Evolutionary conservation across 2,113 vertebrate genomes (phyloP).

Genomic region (Ceyx melanurus): DNA sequence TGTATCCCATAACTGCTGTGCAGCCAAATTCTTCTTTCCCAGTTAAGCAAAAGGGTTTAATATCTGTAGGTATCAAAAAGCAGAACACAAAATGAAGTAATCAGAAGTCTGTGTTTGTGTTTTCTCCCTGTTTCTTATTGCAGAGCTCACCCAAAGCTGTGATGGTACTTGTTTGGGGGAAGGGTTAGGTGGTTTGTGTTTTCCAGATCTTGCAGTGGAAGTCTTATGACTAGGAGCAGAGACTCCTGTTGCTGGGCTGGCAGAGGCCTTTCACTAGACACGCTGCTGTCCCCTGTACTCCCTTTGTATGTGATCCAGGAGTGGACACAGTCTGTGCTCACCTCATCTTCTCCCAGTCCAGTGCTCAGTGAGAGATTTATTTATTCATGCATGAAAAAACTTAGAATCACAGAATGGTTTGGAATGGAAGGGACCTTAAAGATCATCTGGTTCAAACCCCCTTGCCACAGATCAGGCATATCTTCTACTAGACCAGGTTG

Average conservation of each 20-base stretch:
- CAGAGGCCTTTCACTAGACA: background rate
- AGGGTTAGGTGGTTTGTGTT: background rate
- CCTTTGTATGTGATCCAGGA: rapidly evolving
- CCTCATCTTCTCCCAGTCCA: background rate
- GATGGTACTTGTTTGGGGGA: background rate
- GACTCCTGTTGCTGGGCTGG: background rate
- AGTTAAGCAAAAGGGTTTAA: background rate
- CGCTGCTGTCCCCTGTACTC: background rate
- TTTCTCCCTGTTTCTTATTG: background rate
- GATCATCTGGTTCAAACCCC: background rate
- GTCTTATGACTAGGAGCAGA: background rate
- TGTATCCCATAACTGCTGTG: background rate
- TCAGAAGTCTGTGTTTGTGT: background rate
- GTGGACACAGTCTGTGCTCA: background rate
- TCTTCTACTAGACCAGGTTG: background rate
- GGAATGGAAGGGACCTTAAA: background rate
- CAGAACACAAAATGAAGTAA: background rate
- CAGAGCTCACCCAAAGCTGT: background rate
- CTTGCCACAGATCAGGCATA: background rate
- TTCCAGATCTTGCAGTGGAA: background rate
- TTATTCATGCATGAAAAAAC: background rate
- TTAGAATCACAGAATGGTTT: background rate
- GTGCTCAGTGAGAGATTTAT: background rate
- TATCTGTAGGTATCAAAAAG: background rate
- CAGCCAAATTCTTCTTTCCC: background rate